Conservation (phyloP, 2,888 invertebrate species). For the Galeruca laticollis region DNA sequence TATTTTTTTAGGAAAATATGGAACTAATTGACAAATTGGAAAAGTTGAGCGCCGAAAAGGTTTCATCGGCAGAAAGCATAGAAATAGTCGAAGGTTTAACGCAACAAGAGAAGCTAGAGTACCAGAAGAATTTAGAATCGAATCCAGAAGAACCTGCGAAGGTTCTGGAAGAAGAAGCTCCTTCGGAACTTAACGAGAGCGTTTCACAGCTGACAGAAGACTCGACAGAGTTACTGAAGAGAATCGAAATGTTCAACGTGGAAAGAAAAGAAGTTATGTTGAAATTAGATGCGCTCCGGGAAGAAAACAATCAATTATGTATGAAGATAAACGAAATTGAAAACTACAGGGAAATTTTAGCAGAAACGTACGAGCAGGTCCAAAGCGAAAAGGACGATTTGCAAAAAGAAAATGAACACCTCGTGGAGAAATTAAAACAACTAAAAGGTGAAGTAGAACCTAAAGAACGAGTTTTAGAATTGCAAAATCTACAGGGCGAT, state of each 20-base stretch:
- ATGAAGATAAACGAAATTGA: slow-evolving; percentile 68
- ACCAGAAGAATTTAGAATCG: slow-evolving; percentile 69
- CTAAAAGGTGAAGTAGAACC: slow-evolving; percentile 11
- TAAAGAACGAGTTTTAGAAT: slow-evolving; percentile 10
- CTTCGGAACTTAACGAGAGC: slow-evolving; percentile 69
- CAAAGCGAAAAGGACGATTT: slow-evolving; percentile 68
- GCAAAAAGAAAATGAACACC: slow-evolving; percentile 65
- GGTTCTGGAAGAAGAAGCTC: slow-evolving; percentile 52
- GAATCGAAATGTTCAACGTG: slow-evolving; percentile 76
- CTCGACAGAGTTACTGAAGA: slow-evolving; percentile 75
- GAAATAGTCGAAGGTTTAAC: slow-evolving; percentile 80
- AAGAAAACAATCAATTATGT: slow-evolving; percentile 71
- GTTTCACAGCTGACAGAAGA: slow-evolving; percentile 74
- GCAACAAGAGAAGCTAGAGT: slow-evolving; percentile 78
- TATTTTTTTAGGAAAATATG: slow-evolving; percentile 74
- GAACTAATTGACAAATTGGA: slow-evolving; percentile 80
- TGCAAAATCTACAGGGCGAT: slow-evolving; percentile 46
- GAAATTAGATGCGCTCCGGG: slow-evolving; percentile 74
- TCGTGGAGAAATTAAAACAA: slow-evolving; percentile 43
- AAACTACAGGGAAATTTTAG: slow-evolving; percentile 63
- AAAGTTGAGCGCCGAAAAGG: slow-evolving; percentile 78
- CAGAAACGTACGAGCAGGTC: slow-evolving; percentile 65
- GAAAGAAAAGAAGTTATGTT: slow-evolving; percentile 79
- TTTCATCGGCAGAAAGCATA: slow-evolving; percentile 81
- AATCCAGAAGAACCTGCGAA: slow-evolving; percentile 50